phyloP scores from a whole-genome alignment of 2,888 invertebrate genomes.

The Crepidodera aurea region DNA sequence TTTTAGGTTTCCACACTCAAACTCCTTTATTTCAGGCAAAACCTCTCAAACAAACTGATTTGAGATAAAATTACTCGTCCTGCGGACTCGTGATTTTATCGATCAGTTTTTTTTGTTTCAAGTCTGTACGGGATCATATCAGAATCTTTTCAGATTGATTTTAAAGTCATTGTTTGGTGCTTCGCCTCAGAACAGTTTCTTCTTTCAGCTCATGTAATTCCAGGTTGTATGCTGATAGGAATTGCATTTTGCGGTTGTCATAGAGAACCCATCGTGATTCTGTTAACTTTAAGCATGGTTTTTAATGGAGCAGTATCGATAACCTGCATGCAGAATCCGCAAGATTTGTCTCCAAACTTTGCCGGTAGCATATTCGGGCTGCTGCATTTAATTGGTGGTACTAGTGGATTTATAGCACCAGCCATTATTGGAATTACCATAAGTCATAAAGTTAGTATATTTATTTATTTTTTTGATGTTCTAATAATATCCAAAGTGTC shows the following conservation, averaged over 20 bases:
- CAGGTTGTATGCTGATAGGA: constrained; percentile 61
- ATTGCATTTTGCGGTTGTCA: constrained; percentile 45
- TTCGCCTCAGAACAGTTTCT: constrained; percentile 58
- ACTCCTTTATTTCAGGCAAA: no score
- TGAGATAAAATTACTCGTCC: no score
- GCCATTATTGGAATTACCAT: constrained; percentile 41
- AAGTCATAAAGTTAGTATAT: constrained; percentile 39
- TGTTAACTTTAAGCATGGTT: constrained; percentile 46
- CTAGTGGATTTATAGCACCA: constrained; percentile 48
- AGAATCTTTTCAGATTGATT: not conserved
- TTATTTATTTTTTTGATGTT: not conserved
- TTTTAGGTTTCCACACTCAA: no score
- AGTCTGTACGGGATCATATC: no score
- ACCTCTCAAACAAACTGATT: no score
- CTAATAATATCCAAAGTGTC: no score
- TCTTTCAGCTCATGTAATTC: constrained; percentile 62
- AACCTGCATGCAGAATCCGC: constrained; percentile 48
- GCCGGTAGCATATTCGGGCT: constrained; percentile 50
- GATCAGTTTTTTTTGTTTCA: no score
- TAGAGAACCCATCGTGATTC: constrained; percentile 37
- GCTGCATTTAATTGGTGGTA: constrained; percentile 48
- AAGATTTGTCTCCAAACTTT: constrained; percentile 52
- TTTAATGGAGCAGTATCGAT: constrained; percentile 50
- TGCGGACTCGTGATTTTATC: no score
- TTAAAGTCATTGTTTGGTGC: constrained; percentile 28